Conservation (phyloP, 2,113 vertebrate genomes). For the Datnioides undecimradiatus region DNA sequence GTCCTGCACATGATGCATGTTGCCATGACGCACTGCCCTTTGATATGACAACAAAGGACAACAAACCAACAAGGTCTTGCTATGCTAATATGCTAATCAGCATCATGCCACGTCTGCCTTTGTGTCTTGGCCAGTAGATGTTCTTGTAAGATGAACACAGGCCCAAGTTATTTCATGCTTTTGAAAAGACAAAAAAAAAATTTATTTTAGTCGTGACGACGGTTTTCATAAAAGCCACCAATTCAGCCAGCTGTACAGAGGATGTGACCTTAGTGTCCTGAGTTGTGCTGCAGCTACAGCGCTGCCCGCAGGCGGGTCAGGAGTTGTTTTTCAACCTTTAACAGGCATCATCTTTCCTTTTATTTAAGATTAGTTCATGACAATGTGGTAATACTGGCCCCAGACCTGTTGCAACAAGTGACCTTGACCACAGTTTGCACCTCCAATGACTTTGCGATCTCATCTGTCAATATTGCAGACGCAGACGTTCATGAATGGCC, state of each 20-base stretch:
- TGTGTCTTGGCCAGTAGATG: too few relatives aligned
- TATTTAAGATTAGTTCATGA: not conserved
- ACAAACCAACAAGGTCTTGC: too few relatives aligned
- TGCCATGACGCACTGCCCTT: too few relatives aligned
- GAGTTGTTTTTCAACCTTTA: not conserved
- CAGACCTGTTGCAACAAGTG: not conserved
- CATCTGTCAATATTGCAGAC: not conserved
- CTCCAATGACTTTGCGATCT: not conserved
- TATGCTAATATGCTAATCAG: too few relatives aligned
- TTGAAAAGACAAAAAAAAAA: not conserved
- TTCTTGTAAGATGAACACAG: too few relatives aligned
- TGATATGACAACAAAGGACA: too few relatives aligned
- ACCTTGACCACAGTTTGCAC: not conserved
- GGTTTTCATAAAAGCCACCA: not conserved
- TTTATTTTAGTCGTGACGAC: not conserved
- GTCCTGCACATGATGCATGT: too few relatives aligned
- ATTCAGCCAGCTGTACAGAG: not conserved
- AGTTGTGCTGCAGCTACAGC: not conserved
- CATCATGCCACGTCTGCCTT: too few relatives aligned
- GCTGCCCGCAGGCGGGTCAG: not conserved
- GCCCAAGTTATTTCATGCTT: not conserved
- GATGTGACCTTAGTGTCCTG: not conserved
- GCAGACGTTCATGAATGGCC: not conserved
- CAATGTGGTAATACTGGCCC: not conserved
- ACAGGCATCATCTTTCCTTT: not conserved